A percentile compares a stretch with the other conserved stretches of the same genome.
These are phyloP conservation scores for Phrixothrix hirtus DNA, from an alignment of 2,888 invertebrate species.

Conservation along the genomic window DNA sequence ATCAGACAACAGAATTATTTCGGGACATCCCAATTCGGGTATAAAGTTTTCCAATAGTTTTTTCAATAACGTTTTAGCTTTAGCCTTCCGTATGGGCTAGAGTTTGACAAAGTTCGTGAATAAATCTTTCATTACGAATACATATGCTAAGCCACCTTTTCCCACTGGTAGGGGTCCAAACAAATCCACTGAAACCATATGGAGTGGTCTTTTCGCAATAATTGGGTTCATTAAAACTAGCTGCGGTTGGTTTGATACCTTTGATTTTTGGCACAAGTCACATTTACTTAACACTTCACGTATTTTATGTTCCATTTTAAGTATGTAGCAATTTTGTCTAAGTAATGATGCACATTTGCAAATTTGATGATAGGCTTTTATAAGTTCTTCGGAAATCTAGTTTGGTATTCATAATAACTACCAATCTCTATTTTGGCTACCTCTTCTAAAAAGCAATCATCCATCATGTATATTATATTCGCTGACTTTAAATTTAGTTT, in stretches of 20 bases:
- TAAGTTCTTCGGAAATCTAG: background rate
- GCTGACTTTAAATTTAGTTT: too few relatives aligned
- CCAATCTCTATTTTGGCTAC: too few relatives aligned
- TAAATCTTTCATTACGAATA: constrained; percentile 23
- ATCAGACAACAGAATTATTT: constrained; percentile 23
- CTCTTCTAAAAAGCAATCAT: background rate
- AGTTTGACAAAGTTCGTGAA: constrained; percentile 28
- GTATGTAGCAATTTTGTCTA: constrained; percentile 3
- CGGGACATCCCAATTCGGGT: background rate
- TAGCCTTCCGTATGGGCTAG: constrained; percentile 24
- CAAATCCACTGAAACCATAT: constrained; percentile 23
- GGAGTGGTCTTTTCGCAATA: background rate
- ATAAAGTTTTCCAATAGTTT: constrained; percentile 8
- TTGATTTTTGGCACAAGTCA: too few relatives aligned
- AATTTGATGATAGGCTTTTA: constrained; percentile 6
- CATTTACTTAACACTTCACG: background rate
- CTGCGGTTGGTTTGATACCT: too few relatives aligned
- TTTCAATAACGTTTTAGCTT: constrained; percentile 4
- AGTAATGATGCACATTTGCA: constrained; percentile 15
- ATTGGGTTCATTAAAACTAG: too few relatives aligned
- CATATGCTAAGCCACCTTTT: constrained; percentile 9
- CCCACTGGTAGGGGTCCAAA: constrained; percentile 21
- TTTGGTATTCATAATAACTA: background rate
- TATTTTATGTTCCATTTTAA: too few relatives aligned
- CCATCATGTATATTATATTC: background rate